Evolutionary conservation across 1,140 invertebrate genomes (phyloP).

Genomic region (Camponotus vicinus): DNA sequence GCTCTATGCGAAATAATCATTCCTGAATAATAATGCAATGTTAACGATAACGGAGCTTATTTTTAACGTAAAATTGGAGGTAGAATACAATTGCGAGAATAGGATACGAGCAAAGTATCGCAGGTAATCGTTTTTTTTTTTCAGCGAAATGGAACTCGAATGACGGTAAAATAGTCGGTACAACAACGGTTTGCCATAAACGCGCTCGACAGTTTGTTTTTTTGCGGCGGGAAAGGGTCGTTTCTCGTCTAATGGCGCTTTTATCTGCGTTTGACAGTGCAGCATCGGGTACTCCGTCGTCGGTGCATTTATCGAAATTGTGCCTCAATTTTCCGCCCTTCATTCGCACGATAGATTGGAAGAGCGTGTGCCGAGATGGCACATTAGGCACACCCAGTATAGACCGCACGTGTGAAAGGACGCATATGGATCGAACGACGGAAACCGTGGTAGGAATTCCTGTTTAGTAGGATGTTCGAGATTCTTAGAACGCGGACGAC

Average conservation of each 20-base stretch:
- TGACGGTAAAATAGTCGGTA: background rate
- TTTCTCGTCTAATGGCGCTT: constrained; percentile 46
- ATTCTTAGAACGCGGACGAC: constrained; percentile 45
- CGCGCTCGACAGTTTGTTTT: constrained; percentile 36
- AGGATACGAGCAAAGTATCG: background rate
- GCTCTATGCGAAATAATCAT: background rate
- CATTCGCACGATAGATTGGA: background rate
- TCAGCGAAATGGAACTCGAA: constrained; percentile 2
- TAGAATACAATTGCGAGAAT: too few species aligned
- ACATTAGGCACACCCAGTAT: constrained; percentile 27
- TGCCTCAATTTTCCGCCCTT: constrained; percentile 40
- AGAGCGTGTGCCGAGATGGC: background rate
- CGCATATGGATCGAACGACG: constrained; percentile 6
- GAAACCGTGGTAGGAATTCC: constrained; percentile 39
- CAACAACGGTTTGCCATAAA: constrained; percentile 39
- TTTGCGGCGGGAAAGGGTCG: background rate
- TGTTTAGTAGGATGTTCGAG: constrained; percentile 53
- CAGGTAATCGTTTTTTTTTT: background rate
- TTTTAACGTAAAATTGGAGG: background rate
- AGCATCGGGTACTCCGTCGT: background rate
- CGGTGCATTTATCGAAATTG: constrained; percentile 32
- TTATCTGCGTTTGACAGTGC: constrained; percentile 36
- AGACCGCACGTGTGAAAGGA: constrained; percentile 21
- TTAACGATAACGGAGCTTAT: too few species aligned
- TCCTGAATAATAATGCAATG: background rate